These are phyloP conservation scores for Trinorchestia longiramus DNA, from an alignment of 1,140 invertebrate genomes.

Conservation along the genomic window DNA sequence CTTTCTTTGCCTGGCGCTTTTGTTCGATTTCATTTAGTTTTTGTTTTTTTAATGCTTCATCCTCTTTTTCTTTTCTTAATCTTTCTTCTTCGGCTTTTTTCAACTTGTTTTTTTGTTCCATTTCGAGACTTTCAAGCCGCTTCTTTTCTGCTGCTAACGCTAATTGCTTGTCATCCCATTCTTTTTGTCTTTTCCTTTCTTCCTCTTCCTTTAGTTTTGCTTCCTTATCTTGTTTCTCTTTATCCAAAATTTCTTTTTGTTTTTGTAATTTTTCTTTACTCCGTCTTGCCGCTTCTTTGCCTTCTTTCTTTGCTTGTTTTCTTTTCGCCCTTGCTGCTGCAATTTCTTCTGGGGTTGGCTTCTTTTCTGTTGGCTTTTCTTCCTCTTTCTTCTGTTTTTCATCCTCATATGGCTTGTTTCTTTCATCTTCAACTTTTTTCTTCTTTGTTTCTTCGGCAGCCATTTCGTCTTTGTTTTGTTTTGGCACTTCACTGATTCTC, in stretches of 20 bases:
- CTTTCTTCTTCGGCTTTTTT: neutral
- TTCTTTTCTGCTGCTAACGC: neutral
- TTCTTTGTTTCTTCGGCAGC: neutral
- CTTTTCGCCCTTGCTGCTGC: neutral
- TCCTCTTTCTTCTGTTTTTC: neutral
- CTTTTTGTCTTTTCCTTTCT: neutral
- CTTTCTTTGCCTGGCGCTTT: neutral
- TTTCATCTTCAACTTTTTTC: neutral
- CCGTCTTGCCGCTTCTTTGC: neutral
- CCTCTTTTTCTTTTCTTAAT: neutral
- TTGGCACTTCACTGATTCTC: neutral
- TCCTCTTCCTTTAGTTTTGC: neutral
- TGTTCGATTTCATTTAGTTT: neutral
- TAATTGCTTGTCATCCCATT: neutral
- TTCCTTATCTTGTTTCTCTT: neutral
- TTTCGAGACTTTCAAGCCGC: neutral
- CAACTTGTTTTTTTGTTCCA: neutral
- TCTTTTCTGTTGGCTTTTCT: neutral
- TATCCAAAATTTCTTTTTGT: neutral
- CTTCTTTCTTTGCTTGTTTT: neutral
- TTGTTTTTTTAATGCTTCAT: neutral
- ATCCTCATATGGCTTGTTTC: neutral
- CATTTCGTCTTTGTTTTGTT: neutral
- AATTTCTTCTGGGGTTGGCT: neutral
- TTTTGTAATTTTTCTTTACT: slow-evolving; percentile 37